Conservation (phyloP, 1,140 invertebrate species). For the Drosophila miranda region DNA sequence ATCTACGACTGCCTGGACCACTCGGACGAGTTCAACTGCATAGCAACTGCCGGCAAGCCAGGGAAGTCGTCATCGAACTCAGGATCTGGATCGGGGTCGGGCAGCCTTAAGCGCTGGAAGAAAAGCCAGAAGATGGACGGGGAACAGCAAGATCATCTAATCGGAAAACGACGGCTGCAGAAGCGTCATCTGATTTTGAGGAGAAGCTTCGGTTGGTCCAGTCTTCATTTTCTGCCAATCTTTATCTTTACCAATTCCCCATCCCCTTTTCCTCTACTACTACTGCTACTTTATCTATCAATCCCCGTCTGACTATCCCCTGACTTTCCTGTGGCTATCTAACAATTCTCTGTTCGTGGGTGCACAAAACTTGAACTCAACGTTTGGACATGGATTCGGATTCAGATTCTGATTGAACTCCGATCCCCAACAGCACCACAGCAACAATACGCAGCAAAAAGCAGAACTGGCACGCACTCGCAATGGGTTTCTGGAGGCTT, state of each 20-base stretch:
- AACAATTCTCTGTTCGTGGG: slow-evolving; percentile 23
- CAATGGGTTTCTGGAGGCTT: neutral
- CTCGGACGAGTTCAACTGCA: slow-evolving; percentile 88
- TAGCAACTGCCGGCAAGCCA: slow-evolving; percentile 34
- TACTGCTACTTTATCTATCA: neutral
- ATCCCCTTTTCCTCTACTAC: neutral
- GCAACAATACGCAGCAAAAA: too few relatives aligned
- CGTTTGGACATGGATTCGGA: too few relatives aligned
- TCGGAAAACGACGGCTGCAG: slow-evolving; percentile 6
- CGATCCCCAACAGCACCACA: too few relatives aligned
- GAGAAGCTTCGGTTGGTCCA: slow-evolving; percentile 59
- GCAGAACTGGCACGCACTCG: too few relatives aligned
- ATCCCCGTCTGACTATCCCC: neutral
- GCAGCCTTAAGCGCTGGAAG: slow-evolving; percentile 64
- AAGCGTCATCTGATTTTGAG: slow-evolving; percentile 40
- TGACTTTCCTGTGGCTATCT: neutral
- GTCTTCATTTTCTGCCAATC: slow-evolving; percentile 6
- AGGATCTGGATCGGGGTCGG: slow-evolving; percentile 1
- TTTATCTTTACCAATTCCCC: slow-evolving; percentile 4
- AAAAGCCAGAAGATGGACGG: slow-evolving; percentile 26
- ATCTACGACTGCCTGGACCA: slow-evolving; percentile 87
- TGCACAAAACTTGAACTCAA: slow-evolving; percentile 37
- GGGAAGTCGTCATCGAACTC: neutral
- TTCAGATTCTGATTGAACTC: too few relatives aligned
- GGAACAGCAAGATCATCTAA: slow-evolving; percentile 6